Evolutionary conservation across 2,113 vertebrate genomes (phyloP).

Genomic region (Vidua chalybeata): DNA sequence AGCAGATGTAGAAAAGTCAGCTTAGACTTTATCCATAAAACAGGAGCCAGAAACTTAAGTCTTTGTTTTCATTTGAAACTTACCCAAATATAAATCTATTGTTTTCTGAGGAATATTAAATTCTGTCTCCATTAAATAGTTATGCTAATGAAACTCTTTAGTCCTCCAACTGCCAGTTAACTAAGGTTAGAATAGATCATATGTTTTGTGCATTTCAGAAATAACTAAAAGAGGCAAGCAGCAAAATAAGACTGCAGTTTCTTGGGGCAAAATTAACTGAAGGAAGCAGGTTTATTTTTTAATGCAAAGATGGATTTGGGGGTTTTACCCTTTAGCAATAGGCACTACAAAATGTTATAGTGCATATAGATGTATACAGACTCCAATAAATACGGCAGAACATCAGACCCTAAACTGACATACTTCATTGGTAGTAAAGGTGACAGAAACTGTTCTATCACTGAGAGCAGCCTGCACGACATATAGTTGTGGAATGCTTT

Average conservation of each 20-base stretch:
- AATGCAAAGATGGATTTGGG: not conserved
- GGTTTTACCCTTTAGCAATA: not conserved
- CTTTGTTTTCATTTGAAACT: not conserved
- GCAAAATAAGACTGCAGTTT: not conserved
- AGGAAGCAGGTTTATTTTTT: not conserved
- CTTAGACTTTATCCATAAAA: not conserved
- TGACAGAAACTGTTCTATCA: slow-evolving; percentile 39
- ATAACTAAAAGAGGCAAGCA: not conserved
- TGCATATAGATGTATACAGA: not conserved
- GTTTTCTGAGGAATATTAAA: not conserved
- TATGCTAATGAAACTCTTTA: not conserved
- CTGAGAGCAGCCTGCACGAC: slow-evolving; percentile 11
- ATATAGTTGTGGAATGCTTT: not conserved
- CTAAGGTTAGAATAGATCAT: not conserved
- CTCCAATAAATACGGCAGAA: not conserved
- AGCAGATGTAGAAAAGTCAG: not conserved
- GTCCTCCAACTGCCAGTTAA: not conserved
- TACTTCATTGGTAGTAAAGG: not conserved
- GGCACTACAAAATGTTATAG: not conserved
- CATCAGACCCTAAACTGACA: not conserved
- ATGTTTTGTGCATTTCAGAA: not conserved
- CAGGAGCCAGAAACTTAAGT: not conserved
- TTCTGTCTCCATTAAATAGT: not conserved
- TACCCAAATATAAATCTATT: not conserved
- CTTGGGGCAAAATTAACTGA: rapidly evolving